Percentiles rank a stretch among this genome's conserved stretches.
These are phyloP conservation scores for Tiphia femorata DNA, from an alignment of 2,888 invertebrate species.

Conservation along the genomic window DNA sequence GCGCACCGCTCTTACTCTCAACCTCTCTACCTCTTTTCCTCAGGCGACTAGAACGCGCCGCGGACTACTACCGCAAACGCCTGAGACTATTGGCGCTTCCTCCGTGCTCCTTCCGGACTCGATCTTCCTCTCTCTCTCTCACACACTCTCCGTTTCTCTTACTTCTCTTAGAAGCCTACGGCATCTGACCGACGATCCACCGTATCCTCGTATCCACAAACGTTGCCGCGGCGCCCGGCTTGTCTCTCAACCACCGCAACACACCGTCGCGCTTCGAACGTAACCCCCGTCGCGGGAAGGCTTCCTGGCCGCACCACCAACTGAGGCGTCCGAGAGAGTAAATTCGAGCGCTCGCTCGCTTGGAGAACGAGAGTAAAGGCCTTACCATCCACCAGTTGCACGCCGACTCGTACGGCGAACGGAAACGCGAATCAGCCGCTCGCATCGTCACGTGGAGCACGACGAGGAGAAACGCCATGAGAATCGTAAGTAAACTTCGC, in stretches of 20 bases:
- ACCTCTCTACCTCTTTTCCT: too few relatives aligned
- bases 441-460: conserved; percentile 11
- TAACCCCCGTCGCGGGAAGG: not conserved
- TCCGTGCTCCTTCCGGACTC: too few relatives aligned
- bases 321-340: not conserved
- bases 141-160: too few relatives aligned
- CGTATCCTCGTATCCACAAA: too few relatives aligned
- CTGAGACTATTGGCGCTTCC: too few relatives aligned
- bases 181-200: not conserved
- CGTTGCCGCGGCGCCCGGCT: too few relatives aligned
- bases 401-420: conserved; percentile 20
- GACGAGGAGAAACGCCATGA: conserved; percentile 37
- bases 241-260: not conserved
- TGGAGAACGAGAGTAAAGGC: conserved; percentile 14
- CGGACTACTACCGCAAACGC: too few relatives aligned
- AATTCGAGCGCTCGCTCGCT: too few relatives aligned
- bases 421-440: conserved; percentile 23
- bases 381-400: conserved; percentile 27
- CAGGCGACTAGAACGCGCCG: too few relatives aligned
- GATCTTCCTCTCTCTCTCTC: too few relatives aligned
- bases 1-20: too few relatives aligned
- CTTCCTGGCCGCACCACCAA: not conserved
- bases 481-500: conserved; percentile 52
- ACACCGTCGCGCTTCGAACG: not conserved
- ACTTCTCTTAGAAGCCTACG: too few relatives aligned